A percentile compares a stretch with the other conserved stretches of the same genome.
phyloP scores from a whole-genome alignment of 2,888 invertebrate species.

The Drosophila borborema region DNA sequence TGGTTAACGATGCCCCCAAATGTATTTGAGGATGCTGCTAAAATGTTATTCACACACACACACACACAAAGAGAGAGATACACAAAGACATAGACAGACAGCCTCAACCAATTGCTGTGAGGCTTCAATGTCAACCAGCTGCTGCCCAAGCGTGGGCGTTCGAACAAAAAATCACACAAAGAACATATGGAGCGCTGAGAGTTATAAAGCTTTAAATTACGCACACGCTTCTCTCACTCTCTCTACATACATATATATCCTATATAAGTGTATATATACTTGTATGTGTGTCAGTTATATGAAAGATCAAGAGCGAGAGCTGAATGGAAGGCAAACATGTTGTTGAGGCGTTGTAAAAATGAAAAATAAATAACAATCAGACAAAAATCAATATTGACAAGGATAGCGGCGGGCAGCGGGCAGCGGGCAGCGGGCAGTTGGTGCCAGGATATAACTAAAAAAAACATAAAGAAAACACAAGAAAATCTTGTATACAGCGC shows the following conservation, averaged over 20 bases:
- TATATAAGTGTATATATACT: no score
- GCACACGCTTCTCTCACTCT: neutral
- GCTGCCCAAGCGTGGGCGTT: constrained; percentile 17
- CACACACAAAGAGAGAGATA: neutral
- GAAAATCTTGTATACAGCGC: constrained; percentile 11
- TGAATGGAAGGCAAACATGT: constrained; percentile 6
- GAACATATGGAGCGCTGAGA: constrained; percentile 31
- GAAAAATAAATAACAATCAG: constrained; percentile 79
- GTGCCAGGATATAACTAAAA: constrained; percentile 15
- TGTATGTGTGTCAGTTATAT: neutral
- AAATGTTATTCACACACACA: constrained; percentile 1
- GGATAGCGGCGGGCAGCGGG: constrained; percentile 16
- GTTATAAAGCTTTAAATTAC: constrained; percentile 30
- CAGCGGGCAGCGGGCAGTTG: constrained; percentile 18
- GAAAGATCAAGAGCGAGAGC: constrained; percentile 37
- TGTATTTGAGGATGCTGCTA: constrained; percentile 11
- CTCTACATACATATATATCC: neutral
- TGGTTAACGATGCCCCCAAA: neutral
- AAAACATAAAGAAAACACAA: constrained; percentile 6
- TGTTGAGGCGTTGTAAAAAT: constrained; percentile 55
- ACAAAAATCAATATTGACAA: constrained; percentile 76
- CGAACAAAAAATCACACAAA: constrained; percentile 13
- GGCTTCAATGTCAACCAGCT: constrained; percentile 43
- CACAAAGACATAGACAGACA: constrained; percentile 5
- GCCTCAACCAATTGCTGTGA: neutral